Evolutionary conservation across 30 jellyfish, hydroid and myxozoan genomes (phyloP).

Genomic region (Pelagia noctiluca): DNA sequence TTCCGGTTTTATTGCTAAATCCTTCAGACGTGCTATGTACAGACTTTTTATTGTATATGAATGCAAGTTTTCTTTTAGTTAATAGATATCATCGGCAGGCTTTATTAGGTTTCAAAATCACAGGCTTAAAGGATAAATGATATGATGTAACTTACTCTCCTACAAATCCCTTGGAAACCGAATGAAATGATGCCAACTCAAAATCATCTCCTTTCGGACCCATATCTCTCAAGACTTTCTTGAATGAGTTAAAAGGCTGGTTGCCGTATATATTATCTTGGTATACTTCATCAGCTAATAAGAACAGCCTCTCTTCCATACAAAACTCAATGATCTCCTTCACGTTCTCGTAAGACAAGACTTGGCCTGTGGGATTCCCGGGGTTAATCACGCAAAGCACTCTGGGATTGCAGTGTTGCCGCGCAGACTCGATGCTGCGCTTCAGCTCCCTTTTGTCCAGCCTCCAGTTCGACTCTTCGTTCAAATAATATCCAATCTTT

Average conservation of each 20-base stretch:
- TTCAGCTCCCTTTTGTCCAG: slow-evolving; percentile 81
- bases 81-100: too few relatives aligned
- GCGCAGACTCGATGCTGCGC: slow-evolving; percentile 85
- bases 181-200: slow-evolving; percentile 97
- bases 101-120: too few relatives aligned
- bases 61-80: too few relatives aligned
- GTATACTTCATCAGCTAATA: slow-evolving; percentile 98
- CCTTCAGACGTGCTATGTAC: too few relatives aligned
- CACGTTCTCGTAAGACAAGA: slow-evolving; percentile 88
- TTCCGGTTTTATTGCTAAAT: too few relatives aligned
- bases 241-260: slow-evolving; percentile 85
- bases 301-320: slow-evolving; percentile 80
- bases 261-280: slow-evolving; percentile 93
- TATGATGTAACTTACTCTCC: slow-evolving; percentile 99
- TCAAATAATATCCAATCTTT: slow-evolving; percentile 89
- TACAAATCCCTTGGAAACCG: slow-evolving; percentile 98
- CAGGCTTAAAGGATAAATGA: too few relatives aligned
- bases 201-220: slow-evolving; percentile 81
- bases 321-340: slow-evolving; percentile 85
- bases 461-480: slow-evolving; percentile 93
- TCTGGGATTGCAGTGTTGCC: slow-evolving; percentile 77
- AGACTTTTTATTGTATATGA: too few relatives aligned
- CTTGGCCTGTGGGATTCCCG: slow-evolving; percentile 99
- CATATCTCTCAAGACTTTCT: slow-evolving; percentile 93
- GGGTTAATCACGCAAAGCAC: slow-evolving; percentile 95